phyloP scores from a whole-genome alignment of 2,797 vertebrate genomes.

The Eleutherodactylus coqui region DNA sequence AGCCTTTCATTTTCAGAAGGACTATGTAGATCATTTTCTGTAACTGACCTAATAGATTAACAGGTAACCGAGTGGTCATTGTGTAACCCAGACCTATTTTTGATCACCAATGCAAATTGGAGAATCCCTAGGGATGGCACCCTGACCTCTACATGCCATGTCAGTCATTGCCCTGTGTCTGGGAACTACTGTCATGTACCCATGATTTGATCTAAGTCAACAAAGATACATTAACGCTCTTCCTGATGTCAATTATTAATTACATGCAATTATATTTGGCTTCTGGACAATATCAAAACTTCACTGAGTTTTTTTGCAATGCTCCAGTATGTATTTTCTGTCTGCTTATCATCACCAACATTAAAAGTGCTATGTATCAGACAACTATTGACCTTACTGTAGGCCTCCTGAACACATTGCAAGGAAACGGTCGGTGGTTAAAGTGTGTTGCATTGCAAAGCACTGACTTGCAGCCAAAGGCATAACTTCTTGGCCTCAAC shows the following conservation, averaged over 20 bases:
- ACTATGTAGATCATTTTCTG: neutral
- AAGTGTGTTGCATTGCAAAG: neutral
- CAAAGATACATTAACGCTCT: neutral
- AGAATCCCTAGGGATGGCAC: neutral
- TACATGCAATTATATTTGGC: neutral
- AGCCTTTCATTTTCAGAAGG: neutral
- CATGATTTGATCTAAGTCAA: neutral
- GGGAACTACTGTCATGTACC: neutral
- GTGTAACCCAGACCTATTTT: slow-evolving; percentile 15
- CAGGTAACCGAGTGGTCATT: slow-evolving; percentile 40
- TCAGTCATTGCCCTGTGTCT: slow-evolving; percentile 24
- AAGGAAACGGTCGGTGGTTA: neutral
- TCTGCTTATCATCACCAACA: neutral
- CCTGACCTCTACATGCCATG: slow-evolving; percentile 14
- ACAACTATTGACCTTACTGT: neutral
- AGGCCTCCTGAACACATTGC: neutral
- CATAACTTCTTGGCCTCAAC: neutral
- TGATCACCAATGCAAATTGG: slow-evolving; percentile 6
- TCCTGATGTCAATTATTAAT: slow-evolving; percentile 7
- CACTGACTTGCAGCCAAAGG: neutral
- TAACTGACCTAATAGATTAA: neutral
- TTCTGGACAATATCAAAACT: neutral
- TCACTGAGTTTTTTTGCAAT: neutral
- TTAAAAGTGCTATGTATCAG: neutral
- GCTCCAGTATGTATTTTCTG: neutral